phyloP scores from a whole-genome alignment of 2,113 vertebrate genomes.

The Lutjanus erythropterus region DNA sequence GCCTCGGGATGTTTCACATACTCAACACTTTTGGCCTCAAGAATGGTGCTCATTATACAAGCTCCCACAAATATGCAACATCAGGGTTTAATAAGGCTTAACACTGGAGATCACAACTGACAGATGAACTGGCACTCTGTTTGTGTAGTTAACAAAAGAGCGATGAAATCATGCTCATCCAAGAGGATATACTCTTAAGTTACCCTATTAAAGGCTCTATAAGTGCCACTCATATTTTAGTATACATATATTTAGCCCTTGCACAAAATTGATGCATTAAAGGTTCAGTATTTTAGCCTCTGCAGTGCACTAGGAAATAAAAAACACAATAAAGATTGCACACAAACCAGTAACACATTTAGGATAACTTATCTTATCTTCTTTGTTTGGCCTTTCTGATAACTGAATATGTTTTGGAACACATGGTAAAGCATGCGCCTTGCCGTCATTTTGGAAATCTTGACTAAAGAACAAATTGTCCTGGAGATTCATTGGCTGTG shows the following conservation, averaged over 20 bases:
- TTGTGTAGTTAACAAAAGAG: constrained; percentile 29
- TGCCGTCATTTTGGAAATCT: constrained; percentile 18
- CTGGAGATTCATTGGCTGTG: constrained; percentile 16
- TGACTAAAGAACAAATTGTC: constrained; percentile 10
- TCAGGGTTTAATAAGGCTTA: constrained; percentile 35
- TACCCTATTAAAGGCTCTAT: background rate
- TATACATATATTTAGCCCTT: background rate
- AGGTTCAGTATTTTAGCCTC: background rate
- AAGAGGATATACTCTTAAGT: background rate
- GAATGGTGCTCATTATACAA: constrained; percentile 41
- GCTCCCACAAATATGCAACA: constrained; percentile 59
- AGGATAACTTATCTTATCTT: constrained; percentile 20
- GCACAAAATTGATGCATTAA: background rate
- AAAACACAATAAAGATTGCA: background rate
- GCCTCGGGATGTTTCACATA: constrained; percentile 49
- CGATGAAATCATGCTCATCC: constrained; percentile 15
- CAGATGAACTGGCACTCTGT: constrained; percentile 28
- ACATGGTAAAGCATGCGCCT: background rate
- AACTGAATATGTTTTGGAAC: background rate
- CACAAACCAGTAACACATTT: background rate
- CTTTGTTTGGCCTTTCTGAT: background rate
- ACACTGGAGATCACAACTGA: constrained; percentile 16
- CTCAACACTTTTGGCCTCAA: constrained; percentile 33
- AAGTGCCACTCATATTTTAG: background rate
- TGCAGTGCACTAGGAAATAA: background rate